Base-by-base conservation (phyloP, 2,113 vertebrate species). In the Pavo muticus region DNA sequence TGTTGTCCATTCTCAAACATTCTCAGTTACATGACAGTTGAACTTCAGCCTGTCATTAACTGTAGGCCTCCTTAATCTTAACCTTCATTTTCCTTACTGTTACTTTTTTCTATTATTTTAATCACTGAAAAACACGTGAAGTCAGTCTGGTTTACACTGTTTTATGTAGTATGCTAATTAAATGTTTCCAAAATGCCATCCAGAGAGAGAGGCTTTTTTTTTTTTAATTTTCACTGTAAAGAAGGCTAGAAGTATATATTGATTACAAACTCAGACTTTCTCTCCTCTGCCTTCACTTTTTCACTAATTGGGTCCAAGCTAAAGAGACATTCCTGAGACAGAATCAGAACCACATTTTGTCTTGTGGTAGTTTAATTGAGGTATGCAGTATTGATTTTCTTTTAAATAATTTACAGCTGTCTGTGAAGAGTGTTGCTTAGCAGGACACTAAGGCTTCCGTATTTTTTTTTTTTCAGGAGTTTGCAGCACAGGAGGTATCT, bases 1-100 rank as follows among this genome's bases (percentile, higher is more conserved):
- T 98, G 97, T 97, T 97, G 97, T 96, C 96, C 93, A 94, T 96
- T 96, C 96, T 96, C 91, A 95, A 97, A 82, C 80, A 86, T 96
- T 96, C 96, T 96, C 42, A 37, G 93, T 96, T 96, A 88, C 73
- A 73, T 97, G 97, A 97, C 97, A 97, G 96, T 94, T 98, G 96
- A 97, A 97, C 96, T 97, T 95, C 96, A 97, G 95, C 96, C 97
- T 97, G 92, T 97, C 95, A 97, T 97, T 98, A 97, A 95, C 84
- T 91, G 78, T 72, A 87, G 93, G 93, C 93, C 93, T 95, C 91
- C 96, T 97, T 97, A 97, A 97, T 97, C 89, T 96, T 93, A 97
- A 82, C 95, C 95, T 97, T 95, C 88, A 95, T 97, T 97, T 97
- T 95, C 93, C 94, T 91, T 91, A 76, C 64, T 9, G 2, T 91